A percentile compares a stretch with the other conserved stretches of the same genome.
These are phyloP conservation scores for Propsilocerus akamusi DNA, from an alignment of 1,140 invertebrate species.

Conservation along the genomic window DNA sequence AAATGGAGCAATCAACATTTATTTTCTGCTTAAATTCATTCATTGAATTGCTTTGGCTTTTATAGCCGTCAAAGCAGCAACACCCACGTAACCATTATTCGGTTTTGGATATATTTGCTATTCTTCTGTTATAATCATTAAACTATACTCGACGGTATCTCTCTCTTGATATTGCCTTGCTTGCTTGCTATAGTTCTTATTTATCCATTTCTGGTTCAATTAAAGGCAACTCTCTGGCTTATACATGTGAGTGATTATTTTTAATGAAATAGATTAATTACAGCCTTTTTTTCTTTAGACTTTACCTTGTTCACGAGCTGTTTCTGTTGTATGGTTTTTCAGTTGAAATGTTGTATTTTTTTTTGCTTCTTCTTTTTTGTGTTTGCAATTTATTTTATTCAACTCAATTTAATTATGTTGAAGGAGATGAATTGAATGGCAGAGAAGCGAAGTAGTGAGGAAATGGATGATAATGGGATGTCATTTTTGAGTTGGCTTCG, in stretches of 20 bases:
- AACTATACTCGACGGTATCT: too few species aligned
- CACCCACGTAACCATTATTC: too few species aligned
- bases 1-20: too few species aligned
- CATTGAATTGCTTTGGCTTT: too few species aligned
- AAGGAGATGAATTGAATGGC: background rate
- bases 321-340: background rate
- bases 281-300: background rate
- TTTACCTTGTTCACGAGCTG: background rate
- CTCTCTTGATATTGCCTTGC: too few species aligned
- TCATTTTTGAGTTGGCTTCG: background rate
- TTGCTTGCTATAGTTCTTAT: too few species aligned
- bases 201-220: too few species aligned
- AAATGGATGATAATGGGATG: slow-evolving; percentile 1
- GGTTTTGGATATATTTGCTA: too few species aligned
- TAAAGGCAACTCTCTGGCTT: too few species aligned
- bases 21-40: too few species aligned
- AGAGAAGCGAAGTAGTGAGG: background rate
- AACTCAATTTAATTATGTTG: background rate
- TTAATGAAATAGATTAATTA: slow-evolving; percentile 4
- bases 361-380: background rate
- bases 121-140: too few species aligned
- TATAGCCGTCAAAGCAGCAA: too few species aligned
- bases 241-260: slow-evolving; percentile 4
- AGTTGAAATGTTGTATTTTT: background rate
- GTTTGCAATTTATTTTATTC: background rate